Evolutionary conservation across 2,888 invertebrate genomes (phyloP).

Genomic region (Corythucha ciliata): DNA sequence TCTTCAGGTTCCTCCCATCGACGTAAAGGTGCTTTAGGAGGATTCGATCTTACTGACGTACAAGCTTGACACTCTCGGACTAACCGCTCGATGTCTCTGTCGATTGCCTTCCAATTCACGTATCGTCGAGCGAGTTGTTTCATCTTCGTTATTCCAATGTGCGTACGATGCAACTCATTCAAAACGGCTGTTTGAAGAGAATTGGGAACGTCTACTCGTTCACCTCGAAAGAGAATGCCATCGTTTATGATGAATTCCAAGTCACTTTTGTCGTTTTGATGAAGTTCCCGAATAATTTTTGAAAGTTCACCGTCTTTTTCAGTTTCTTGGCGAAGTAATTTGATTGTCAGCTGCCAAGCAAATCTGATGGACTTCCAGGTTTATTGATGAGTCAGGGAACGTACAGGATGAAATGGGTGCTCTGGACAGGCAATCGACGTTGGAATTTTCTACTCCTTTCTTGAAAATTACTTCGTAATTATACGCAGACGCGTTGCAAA

Average conservation of each 20-base stretch:
- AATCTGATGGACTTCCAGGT: not conserved
- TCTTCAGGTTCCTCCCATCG: constrained; percentile 10
- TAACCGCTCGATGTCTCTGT: constrained; percentile 34
- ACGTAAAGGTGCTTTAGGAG: constrained; percentile 4
- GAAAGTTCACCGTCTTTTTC: not conserved
- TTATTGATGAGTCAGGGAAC: no score
- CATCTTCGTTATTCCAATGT: constrained; percentile 37
- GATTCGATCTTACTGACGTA: not conserved
- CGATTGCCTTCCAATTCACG: constrained; percentile 35
- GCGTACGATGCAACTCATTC: constrained; percentile 34
- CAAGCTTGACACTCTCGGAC: constrained; percentile 33
- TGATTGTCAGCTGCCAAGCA: not conserved
- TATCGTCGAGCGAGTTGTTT: constrained; percentile 35
- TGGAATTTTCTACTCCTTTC: constrained; percentile 20
- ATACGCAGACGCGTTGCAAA: no score
- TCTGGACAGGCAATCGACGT: constrained; percentile 28
- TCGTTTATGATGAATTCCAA: constrained; percentile 1
- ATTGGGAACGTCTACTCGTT: constrained; percentile 29
- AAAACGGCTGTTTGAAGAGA: constrained; percentile 26
- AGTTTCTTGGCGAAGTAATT: constrained; percentile 6
- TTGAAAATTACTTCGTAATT: no score
- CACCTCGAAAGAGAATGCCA: constrained; percentile 21
- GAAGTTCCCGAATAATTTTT: constrained; percentile 9
- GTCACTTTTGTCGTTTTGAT: not conserved
- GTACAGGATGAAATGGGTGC: no score